phyloP scores from a whole-genome alignment of 2,888 invertebrate genomes.

The Eristalinus sepulchralis region DNA sequence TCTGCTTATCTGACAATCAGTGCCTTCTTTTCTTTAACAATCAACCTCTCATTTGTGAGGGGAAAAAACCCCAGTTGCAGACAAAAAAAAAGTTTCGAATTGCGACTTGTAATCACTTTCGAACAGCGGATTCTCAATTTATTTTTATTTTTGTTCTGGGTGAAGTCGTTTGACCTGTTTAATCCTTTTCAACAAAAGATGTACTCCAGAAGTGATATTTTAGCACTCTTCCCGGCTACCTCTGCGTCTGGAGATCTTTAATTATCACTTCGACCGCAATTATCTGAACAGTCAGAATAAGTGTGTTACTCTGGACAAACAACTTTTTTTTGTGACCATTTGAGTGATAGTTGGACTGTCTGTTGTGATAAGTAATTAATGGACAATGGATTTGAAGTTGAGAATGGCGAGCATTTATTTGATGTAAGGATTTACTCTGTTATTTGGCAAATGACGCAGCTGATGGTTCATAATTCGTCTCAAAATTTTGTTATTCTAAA shows the following conservation, averaged over 20 bases:
- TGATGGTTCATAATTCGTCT: too few species aligned
- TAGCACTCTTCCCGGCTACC: background rate
- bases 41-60: background rate
- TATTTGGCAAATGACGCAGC: background rate
- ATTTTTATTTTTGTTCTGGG: background rate
- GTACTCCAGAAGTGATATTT: too few species aligned
- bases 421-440: background rate
- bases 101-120: background rate
- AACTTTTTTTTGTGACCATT: background rate
- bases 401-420: background rate
- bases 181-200: background rate
- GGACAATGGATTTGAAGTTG: background rate
- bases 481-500: too few species aligned
- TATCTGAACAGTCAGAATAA: background rate
- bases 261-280: background rate
- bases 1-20: background rate
- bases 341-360: background rate
- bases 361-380: background rate
- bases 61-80: background rate
- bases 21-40: background rate
- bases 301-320: too few species aligned
- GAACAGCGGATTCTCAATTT: background rate
- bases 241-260: background rate
- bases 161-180: background rate
- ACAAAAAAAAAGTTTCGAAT: background rate